These are phyloP conservation scores for Euwallacea similis DNA, from an alignment of 1,140 invertebrate genomes.

Conservation along the genomic window DNA sequence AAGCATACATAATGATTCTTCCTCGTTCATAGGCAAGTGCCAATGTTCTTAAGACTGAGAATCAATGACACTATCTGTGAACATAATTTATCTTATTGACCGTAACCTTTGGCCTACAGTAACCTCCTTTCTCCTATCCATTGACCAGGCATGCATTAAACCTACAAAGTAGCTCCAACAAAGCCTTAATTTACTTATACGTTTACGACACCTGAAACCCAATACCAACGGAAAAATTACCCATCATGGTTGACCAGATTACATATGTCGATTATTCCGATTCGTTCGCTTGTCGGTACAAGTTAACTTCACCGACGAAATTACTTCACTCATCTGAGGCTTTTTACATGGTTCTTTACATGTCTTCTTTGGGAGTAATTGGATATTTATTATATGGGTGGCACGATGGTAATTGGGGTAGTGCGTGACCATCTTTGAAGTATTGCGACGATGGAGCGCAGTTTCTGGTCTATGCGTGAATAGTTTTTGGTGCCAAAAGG, in stretches of 20 bases:
- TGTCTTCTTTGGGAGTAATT: not conserved
- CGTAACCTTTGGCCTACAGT: no score
- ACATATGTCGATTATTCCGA: constrained; percentile 50
- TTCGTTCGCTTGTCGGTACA: constrained; percentile 42
- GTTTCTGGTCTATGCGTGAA: not conserved
- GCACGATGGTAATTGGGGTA: not conserved
- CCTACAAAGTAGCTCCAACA: no score
- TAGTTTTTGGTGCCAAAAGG: not conserved
- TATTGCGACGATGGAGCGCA: constrained; percentile 4
- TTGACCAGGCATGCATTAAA: no score
- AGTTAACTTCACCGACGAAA: constrained; percentile 32
- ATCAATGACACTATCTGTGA: no score
- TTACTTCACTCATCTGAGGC: not conserved
- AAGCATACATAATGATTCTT: no score
- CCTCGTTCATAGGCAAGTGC: no score
- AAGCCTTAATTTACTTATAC: no score
- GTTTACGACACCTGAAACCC: constrained; percentile 6
- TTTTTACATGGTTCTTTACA: not conserved
- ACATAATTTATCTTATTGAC: no score
- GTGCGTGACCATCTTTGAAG: not conserved
- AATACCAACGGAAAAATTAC: not conserved
- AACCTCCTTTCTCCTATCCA: no score
- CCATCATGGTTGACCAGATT: constrained; percentile 44
- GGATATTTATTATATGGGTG: not conserved
- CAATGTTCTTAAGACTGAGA: no score